Percentiles rank a stretch among this genome's conserved stretches.
Conservation (phyloP, 2,888 invertebrate genomes). For the Drosophila kambysellisi region DNA sequence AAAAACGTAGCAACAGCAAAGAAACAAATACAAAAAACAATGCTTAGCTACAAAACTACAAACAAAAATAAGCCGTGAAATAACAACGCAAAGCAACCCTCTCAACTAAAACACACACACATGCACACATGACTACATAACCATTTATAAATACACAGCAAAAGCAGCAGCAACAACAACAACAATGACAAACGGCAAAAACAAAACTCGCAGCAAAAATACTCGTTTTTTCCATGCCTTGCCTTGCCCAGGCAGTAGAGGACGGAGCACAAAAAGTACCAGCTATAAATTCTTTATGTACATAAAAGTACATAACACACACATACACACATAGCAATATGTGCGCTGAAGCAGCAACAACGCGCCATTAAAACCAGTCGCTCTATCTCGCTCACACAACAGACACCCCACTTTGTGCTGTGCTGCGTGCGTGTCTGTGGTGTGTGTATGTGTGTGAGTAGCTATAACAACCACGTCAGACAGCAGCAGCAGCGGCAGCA, state of each 20-base stretch:
- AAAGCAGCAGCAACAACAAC: slow-evolving; percentile 32
- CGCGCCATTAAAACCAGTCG: slow-evolving; percentile 60
- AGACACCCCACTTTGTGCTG: slow-evolving; percentile 64
- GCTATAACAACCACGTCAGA: slow-evolving; percentile 76
- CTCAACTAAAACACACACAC: slow-evolving; percentile 30
- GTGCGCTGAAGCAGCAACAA: slow-evolving; percentile 78
- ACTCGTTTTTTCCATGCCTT: slow-evolving; percentile 77
- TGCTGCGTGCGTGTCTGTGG: slow-evolving; percentile 14
- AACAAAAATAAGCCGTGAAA: slow-evolving; percentile 43
- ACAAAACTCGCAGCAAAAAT: slow-evolving; percentile 66
- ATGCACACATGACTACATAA: slow-evolving; percentile 70
- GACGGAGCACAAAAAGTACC: slow-evolving; percentile 67
- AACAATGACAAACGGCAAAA: slow-evolving; percentile 63
- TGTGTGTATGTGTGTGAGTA: slow-evolving; percentile 46
- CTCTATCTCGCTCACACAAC: slow-evolving; percentile 63
- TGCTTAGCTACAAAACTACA: slow-evolving; percentile 70
- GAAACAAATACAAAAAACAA: slow-evolving; percentile 12
- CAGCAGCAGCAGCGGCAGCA: slow-evolving; percentile 55
- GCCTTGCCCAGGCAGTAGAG: slow-evolving; percentile 61
- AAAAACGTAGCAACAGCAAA: slow-evolving; percentile 30
- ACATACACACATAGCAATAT: slow-evolving; percentile 20
- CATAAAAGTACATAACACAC: slow-evolving; percentile 65
- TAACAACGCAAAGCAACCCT: slow-evolving; percentile 72
- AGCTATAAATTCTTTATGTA: slow-evolving; percentile 78
- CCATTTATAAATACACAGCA: slow-evolving; percentile 75